These are phyloP conservation scores for Eulemur macaco DNA, from an alignment of 2,113 vertebrate genomes.

Conservation along the genomic window DNA sequence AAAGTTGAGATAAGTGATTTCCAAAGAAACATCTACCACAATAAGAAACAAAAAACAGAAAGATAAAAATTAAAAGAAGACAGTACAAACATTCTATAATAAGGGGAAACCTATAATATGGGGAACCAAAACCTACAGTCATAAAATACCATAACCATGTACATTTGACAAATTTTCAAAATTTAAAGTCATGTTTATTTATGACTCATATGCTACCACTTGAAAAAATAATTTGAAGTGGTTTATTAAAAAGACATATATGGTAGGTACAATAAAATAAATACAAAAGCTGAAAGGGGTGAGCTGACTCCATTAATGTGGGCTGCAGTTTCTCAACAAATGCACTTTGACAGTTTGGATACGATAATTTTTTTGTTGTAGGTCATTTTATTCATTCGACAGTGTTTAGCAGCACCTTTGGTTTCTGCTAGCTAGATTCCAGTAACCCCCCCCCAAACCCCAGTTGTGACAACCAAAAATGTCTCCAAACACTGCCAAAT, in stretches of 20 bases:
- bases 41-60: neutral
- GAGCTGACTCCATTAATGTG: neutral
- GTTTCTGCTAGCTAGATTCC: neutral
- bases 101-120: neutral
- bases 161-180: neutral
- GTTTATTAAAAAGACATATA: neutral
- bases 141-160: neutral
- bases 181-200: neutral
- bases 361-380: neutral
- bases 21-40: neutral
- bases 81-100: neutral
- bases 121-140: neutral
- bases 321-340: neutral
- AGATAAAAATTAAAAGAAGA: neutral
- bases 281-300: neutral
- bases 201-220: neutral
- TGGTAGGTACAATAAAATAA: neutral
- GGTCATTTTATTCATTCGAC: neutral
- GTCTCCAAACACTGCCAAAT: neutral
- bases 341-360: neutral
- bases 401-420: neutral
- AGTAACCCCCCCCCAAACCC: neutral
- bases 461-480: neutral
- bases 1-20: neutral
- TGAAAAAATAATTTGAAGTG: neutral